phyloP scores from a whole-genome alignment of 2,113 vertebrate genomes.

The Tyto alba region DNA sequence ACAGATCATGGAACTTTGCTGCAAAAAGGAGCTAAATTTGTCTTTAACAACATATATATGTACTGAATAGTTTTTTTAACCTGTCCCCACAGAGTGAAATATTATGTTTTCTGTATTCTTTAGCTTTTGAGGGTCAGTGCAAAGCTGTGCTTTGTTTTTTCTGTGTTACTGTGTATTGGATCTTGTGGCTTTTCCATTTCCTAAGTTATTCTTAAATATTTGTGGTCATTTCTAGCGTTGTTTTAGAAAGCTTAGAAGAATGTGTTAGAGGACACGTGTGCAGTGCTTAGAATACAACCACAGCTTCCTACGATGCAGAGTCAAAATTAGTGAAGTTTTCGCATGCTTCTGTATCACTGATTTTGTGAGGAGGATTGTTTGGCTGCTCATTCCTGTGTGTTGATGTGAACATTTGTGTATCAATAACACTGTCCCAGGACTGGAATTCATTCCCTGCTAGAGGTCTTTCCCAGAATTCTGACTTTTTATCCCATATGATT shows the following conservation, averaged over 20 bases:
- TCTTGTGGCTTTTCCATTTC: neutral
- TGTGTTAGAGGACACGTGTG: neutral
- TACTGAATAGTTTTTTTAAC: neutral
- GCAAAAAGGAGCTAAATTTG: neutral
- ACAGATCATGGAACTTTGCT: neutral
- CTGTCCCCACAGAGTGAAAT: neutral
- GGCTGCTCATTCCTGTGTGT: neutral
- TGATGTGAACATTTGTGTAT: neutral
- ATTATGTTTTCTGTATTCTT: neutral
- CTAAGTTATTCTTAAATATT: neutral
- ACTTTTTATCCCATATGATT: neutral
- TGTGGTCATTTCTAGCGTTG: neutral
- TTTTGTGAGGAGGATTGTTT: neutral
- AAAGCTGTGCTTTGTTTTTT: neutral
- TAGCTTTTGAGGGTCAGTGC: neutral
- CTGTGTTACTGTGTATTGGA: neutral
- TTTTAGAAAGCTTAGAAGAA: neutral
- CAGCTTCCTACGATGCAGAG: neutral
- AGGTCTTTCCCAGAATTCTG: neutral
- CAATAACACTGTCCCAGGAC: neutral
- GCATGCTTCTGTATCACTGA: neutral
- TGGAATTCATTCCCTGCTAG: neutral
- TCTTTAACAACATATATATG: neutral
- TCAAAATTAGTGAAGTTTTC: neutral
- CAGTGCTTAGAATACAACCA: neutral